Conservation (phyloP, 2,888 invertebrate species). For the Vanessa cardui region DNA sequence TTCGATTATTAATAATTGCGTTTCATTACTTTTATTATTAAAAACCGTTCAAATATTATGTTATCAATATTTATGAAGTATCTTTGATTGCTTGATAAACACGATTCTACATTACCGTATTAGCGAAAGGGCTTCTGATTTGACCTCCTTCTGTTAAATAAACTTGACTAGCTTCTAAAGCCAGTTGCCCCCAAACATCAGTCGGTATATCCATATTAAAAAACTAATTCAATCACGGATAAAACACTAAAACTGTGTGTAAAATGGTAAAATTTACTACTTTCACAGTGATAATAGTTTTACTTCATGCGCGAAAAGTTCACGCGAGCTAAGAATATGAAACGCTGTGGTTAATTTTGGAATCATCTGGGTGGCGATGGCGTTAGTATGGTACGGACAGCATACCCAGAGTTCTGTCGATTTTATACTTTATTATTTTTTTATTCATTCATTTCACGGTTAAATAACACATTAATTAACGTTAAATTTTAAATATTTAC, state of each 20-base stretch:
- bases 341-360: slow-evolving; percentile 79
- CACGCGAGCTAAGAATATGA: slow-evolving; percentile 61
- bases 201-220: slow-evolving; percentile 85
- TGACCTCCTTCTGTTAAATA: slow-evolving; percentile 91
- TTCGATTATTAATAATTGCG: too few relatives aligned
- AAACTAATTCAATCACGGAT: slow-evolving; percentile 44
- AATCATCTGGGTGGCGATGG: slow-evolving; percentile 69
- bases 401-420: slow-evolving; percentile 57
- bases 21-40: too few relatives aligned
- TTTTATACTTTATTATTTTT: slow-evolving; percentile 35
- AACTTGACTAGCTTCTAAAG: slow-evolving; percentile 93
- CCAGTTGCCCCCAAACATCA: slow-evolving; percentile 95
- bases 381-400: slow-evolving; percentile 40
- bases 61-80: background rate
- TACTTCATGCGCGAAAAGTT: slow-evolving; percentile 65
- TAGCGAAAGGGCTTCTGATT: slow-evolving; percentile 91
- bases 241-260: slow-evolving; percentile 51
- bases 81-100: background rate
- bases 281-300: slow-evolving; percentile 47
- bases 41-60: background rate
- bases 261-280: slow-evolving; percentile 39
- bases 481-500: background rate
- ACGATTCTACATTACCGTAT: slow-evolving; percentile 85
- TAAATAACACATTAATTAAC: slow-evolving; percentile 1
- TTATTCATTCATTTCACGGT: slow-evolving; percentile 13